phyloP scores from a whole-genome alignment of 2,888 invertebrate species.

The Mesorhabditis belari region DNA sequence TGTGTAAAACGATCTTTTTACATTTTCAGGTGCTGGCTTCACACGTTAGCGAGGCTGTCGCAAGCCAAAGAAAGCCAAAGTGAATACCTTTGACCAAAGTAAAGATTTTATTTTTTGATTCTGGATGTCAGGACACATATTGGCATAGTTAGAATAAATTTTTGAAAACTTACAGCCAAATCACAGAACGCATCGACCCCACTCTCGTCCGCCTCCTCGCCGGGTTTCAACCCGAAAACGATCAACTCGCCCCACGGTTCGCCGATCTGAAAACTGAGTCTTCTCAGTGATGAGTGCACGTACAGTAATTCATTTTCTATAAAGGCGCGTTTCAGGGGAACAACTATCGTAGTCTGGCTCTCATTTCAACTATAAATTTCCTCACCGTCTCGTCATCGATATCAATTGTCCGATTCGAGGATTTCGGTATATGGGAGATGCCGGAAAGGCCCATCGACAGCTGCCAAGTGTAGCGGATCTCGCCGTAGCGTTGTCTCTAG shows the following conservation, averaged over 20 bases:
- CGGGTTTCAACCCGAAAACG: background rate
- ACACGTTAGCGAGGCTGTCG: no score
- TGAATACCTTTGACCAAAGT: no score
- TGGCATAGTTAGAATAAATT: no score
- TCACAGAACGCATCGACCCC: background rate
- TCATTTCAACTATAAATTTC: background rate
- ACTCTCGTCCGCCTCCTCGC: background rate
- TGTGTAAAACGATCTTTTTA: no score
- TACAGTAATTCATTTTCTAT: no score
- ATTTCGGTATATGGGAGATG: slow-evolving; percentile 28
- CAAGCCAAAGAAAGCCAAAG: no score
- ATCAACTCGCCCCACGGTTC: slow-evolving; percentile 37
- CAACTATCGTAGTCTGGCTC: background rate
- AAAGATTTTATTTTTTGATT: no score
- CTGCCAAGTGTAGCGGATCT: slow-evolving; percentile 24
- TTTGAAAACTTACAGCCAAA: background rate
- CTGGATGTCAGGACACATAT: background rate
- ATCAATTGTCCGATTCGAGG: slow-evolving; percentile 1
- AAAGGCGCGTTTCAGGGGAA: no score
- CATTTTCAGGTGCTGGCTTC: no score
- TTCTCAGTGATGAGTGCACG: no score
- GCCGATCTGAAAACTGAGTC: background rate
- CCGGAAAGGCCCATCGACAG: slow-evolving; percentile 36
- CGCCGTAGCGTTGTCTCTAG: slow-evolving; percentile 9
- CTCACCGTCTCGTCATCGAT: background rate